A percentile compares a stretch with the other conserved stretches of the same genome.
Evolutionary conservation across 2,888 invertebrate species (phyloP).

Genomic region (Diaperis boleti): DNA sequence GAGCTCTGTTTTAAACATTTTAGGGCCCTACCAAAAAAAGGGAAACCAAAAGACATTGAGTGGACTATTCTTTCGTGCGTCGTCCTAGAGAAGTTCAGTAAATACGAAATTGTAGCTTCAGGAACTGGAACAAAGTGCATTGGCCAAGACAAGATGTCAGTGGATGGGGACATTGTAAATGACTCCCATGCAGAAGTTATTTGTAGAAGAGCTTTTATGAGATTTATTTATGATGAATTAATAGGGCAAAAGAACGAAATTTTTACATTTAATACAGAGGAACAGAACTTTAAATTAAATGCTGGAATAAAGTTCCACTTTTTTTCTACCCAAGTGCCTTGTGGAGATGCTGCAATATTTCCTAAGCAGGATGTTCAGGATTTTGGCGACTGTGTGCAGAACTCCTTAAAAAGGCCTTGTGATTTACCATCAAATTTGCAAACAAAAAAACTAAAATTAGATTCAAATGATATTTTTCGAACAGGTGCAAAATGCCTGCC

Average conservation of each 20-base stretch:
- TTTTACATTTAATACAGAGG: constrained; percentile 10
- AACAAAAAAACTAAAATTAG: neutral
- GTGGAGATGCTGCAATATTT: constrained; percentile 94
- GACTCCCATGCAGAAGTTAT: constrained; percentile 95
- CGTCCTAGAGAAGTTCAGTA: constrained; percentile 68
- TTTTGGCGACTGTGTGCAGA: constrained; percentile 45
- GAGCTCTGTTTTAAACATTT: constrained; percentile 73
- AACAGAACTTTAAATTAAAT: constrained; percentile 58
- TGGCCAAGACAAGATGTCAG: constrained; percentile 76
- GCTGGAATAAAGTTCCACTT: constrained; percentile 80
- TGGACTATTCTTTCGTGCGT: constrained; percentile 89
- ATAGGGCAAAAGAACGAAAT: constrained; percentile 13
- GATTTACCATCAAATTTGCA: neutral
- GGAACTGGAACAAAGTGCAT: constrained; percentile 95
- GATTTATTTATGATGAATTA: constrained; percentile 78
- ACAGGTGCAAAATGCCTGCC: constrained; percentile 91
- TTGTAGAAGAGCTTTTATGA: constrained; percentile 83
- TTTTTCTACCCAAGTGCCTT: constrained; percentile 89
- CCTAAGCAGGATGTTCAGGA: constrained; percentile 67
- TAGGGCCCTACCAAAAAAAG: constrained; percentile 77
- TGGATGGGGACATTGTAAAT: constrained; percentile 79
- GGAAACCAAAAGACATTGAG: constrained; percentile 81
- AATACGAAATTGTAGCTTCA: constrained; percentile 78
- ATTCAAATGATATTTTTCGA: constrained; percentile 69
- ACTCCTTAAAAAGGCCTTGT: neutral